phyloP scores from a whole-genome alignment of 2,113 vertebrate species.

The Piprites chloris region DNA sequence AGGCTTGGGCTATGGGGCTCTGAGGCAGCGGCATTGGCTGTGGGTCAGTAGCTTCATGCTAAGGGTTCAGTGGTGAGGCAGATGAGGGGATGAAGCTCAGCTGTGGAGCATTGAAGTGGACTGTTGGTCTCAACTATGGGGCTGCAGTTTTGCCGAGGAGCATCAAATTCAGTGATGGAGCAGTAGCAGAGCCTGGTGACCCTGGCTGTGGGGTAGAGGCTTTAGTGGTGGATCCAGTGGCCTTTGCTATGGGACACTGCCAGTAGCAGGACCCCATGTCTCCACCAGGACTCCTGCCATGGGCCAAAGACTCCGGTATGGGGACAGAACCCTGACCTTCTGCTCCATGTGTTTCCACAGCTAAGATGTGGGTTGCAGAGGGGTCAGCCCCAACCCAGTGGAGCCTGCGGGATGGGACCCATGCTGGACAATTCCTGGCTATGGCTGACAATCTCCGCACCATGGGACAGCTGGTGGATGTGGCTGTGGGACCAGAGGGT shows the following conservation, averaged over 20 bases:
- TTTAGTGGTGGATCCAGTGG: neutral
- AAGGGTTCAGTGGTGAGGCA: neutral
- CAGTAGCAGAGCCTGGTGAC: neutral
- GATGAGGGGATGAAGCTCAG: neutral
- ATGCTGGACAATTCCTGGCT: neutral
- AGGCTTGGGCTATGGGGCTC: neutral
- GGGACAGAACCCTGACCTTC: neutral
- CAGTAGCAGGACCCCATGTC: neutral
- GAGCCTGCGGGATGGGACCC: constrained; percentile 1
- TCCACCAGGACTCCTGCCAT: neutral
- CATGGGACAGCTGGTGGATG: constrained; percentile 20
- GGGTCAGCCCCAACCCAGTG: neutral
- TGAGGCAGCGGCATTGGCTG: neutral
- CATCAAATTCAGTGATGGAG: neutral
- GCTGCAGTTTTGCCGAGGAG: neutral
- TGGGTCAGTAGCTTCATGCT: neutral
- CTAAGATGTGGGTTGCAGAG: constrained; percentile 50
- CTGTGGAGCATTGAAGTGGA: fast-evolving
- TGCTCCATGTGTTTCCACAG: neutral
- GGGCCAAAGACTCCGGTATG: neutral
- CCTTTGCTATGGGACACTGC: neutral
- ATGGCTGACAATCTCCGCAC: neutral
- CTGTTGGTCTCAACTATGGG: neutral
- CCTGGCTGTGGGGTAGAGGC: neutral
- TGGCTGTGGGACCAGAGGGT: constrained; percentile 1